Evolutionary conservation across 2,888 invertebrate genomes (phyloP), one percentile per base, ranked within the genome.

Genomic region (Pseudeuparius sepicola): DNA sequence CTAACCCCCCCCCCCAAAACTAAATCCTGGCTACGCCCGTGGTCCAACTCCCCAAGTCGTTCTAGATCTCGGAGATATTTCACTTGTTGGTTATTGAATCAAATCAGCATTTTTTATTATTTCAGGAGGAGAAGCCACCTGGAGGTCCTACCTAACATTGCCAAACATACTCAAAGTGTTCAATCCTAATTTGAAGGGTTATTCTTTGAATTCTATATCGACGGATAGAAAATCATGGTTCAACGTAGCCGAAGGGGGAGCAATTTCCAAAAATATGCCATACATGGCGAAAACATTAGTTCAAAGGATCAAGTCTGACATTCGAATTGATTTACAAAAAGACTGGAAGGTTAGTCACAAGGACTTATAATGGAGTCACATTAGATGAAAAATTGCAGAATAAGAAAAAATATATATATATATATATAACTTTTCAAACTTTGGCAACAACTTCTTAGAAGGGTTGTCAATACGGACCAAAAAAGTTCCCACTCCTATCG

Each of bases 131-230:
- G 62, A 68, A 48, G 64, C 57, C 5, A 64, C 59, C 15, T 73
- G 73, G 73, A 57, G 64, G 24, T 56, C 65, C 36, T 67, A 58
- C 46, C 46, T 71, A n/a, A 73, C 73, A 1, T 26, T 73, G 25
- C 72, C 73, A 9, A 73, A 75, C 54, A 71, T 75, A 26, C 49
- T 76, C 11, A 73, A 73, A 49, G 71, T 68, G 51, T 79, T 71
- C 53, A 79, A 78, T 56, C 73, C 74, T 0, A 65, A 71, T 26
- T 52, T 80, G 11, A 60, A 73, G 33, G 79, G 79, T 1, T 78
- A 71, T 44, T 66, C 78, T 0, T 37, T 64, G 1, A 57, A 60
- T 10, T 66, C 70, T 0, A 51, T 66, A 4, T 59, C 67, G 1
- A 58, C 58, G 16, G 62, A 63, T 14, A 39, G 42, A 34, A 57